Evolutionary conservation across 2,888 invertebrate genomes (phyloP), one percentile per base, ranked within the genome.

Genomic region (Phyto melanocephala): DNA sequence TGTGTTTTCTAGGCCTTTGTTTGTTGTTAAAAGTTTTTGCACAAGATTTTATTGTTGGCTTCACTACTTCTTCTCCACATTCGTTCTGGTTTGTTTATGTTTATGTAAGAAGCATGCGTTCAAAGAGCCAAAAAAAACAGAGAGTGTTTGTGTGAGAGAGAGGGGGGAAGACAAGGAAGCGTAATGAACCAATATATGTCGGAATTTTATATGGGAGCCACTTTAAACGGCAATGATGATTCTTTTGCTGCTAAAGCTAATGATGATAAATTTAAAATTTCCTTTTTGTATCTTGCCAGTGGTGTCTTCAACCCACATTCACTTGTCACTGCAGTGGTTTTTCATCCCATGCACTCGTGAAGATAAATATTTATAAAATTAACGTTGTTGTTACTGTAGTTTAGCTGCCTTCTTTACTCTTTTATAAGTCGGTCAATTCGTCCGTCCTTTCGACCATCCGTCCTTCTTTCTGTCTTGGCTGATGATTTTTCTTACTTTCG

Each of bases 221-320:
- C 54, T 63, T 63, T 2, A n/a, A 56, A 52, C 37, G n/a, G 20
- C 45, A 70, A n/a, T 15, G 22, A 52, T 52, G n/a, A 50, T 28
- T 70, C 17, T 17, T 47, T 22, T 22, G 35, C 15, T 17, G 37
- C 4, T 58, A 11, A 1, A 8, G 10, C 11, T 47, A 8, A 24
- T 71, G 78, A 65, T 71, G 56, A 58, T 56, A 63, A 58, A 37
- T 71, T 68, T 10, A 54, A 22, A 42, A 42, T 42, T 3, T 42
- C 11, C 10, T 10, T 37, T 37, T 2, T 10, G 11, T 2, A 6
- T 6, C 52, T 6, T 5, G 13, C 13, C n/a, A 8, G 24, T n/a
- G 50, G 40, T 60, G 47, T 40, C 28, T 60, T 50, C 22, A 56
- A 37, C 62, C 70, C 60, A 70, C 62, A 70, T 62, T 42, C 15